Evolutionary conservation across 2,113 vertebrate genomes (phyloP).

Genomic region (Nannobrachium achirus): DNA sequence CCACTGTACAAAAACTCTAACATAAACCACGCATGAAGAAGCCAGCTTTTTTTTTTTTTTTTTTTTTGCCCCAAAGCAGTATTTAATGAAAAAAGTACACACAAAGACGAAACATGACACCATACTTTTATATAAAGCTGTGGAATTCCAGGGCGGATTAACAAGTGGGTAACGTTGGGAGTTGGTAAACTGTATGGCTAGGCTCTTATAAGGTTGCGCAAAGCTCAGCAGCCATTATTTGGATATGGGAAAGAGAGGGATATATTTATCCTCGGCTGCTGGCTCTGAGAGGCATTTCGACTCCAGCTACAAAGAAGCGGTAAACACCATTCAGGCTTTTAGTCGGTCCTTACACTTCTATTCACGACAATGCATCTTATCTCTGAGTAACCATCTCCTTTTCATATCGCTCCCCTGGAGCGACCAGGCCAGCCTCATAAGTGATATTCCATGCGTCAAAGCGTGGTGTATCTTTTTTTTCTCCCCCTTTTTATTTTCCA

Average conservation of each 20-base stretch:
- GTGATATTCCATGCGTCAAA: constrained; percentile 43
- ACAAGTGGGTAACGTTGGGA: constrained; percentile 50
- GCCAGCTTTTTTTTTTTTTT: too few relatives aligned
- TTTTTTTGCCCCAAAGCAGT: constrained; percentile 29
- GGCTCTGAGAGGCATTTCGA: constrained; percentile 49
- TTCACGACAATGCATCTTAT: constrained; percentile 62
- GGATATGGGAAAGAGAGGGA: constrained; percentile 54
- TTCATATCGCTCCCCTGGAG: constrained; percentile 48
- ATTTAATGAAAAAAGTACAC: constrained; percentile 48
- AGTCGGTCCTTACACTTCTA: constrained; percentile 35
- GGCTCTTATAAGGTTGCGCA: constrained; percentile 48
- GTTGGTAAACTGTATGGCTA: constrained; percentile 46
- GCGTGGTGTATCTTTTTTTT: constrained; percentile 35
- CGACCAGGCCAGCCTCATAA: constrained; percentile 40
- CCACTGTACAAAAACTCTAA: constrained; percentile 50
- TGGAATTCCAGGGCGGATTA: constrained; percentile 47
- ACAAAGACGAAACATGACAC: constrained; percentile 51
- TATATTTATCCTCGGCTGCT: constrained; percentile 42
- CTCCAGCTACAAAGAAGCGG: constrained; percentile 50
- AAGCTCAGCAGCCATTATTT: constrained; percentile 55
- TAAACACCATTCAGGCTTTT: constrained; percentile 33
- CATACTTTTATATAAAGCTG: constrained; percentile 40
- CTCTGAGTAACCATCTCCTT: constrained; percentile 38
- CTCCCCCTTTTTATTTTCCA: constrained; percentile 61
- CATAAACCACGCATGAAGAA: constrained; percentile 52